Conservation (phyloP, 2,113 vertebrate genomes). For the Vulpes ferrilata region DNA sequence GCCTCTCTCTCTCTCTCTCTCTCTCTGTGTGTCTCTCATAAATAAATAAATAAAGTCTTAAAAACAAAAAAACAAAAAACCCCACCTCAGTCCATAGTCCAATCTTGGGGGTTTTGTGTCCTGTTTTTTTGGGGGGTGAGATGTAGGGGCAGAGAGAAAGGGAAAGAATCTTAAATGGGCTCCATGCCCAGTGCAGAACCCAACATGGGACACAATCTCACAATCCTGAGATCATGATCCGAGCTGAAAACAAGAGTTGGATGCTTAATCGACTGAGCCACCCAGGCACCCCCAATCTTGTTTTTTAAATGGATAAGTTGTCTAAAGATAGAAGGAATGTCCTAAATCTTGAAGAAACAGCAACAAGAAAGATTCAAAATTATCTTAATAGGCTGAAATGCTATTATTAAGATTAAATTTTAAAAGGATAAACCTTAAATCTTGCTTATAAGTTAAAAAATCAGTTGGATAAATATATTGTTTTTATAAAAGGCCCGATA, state of each 20-base stretch:
- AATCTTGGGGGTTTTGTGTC: not conserved
- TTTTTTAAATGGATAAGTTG: not conserved
- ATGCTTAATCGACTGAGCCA: not conserved
- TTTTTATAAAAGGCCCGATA: not conserved
- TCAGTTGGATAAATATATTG: not conserved
- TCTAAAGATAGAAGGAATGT: not conserved
- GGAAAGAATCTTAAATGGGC: not conserved
- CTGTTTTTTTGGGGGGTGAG: not conserved
- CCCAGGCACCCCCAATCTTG: not conserved
- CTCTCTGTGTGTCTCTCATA: too few relatives aligned
- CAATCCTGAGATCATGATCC: not conserved
- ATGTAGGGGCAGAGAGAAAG: not conserved
- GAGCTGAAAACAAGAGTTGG: not conserved
- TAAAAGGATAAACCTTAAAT: not conserved
- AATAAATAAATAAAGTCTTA: too few relatives aligned
- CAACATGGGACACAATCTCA: not conserved
- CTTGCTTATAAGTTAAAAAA: not conserved
- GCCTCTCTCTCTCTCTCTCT: too few relatives aligned
- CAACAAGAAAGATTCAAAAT: slow-evolving; percentile 9
- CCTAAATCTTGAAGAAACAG: slow-evolving; percentile 10
- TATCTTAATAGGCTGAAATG: not conserved
- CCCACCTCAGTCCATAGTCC: not conserved
- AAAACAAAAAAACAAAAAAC: too few relatives aligned
- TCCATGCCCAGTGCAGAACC: not conserved
- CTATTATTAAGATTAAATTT: slow-evolving; percentile 14